Percentiles rank a stretch among this genome's conserved stretches.
Conservation (phyloP, 1,140 invertebrate genomes). For the Cotesia glomerata region DNA sequence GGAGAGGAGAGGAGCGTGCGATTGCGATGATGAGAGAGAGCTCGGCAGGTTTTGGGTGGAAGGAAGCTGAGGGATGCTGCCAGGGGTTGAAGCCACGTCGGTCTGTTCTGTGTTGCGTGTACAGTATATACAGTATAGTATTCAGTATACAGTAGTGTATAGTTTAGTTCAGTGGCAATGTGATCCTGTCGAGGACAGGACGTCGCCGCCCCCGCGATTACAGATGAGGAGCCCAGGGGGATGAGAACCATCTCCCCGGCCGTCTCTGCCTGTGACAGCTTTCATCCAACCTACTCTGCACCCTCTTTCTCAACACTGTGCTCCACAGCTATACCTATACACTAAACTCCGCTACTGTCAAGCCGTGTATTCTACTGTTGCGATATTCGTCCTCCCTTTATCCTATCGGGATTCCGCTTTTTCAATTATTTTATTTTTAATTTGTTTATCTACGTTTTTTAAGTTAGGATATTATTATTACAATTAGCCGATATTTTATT, state of each 20-base stretch:
- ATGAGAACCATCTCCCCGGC: conserved; percentile 55
- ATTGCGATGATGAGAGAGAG: conserved; percentile 4
- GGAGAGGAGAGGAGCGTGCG: conserved; percentile 28
- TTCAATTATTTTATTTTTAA: no score
- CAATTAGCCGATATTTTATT: no score
- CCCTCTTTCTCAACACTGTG: conserved; percentile 3
- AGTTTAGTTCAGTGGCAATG: conserved; percentile 55
- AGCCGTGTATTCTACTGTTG: not conserved
- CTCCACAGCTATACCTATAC: conserved; percentile 19
- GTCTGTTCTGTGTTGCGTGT: conserved; percentile 41
- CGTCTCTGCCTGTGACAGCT: conserved; percentile 62
- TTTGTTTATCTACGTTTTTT: no score
- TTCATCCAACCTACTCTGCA: conserved; percentile 40
- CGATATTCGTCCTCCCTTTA: conserved; percentile 8
- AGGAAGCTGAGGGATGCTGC: conserved; percentile 10
- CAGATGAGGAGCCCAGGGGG: conserved; percentile 54
- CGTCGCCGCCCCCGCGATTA: conserved; percentile 64
- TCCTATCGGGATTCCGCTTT: not conserved
- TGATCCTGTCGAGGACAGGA: conserved; percentile 64
- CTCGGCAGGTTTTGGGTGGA: conserved; percentile 16
- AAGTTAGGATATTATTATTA: no score
- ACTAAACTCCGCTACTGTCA: conserved; percentile 20
- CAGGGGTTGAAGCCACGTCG: conserved; percentile 3
- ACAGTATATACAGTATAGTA: no score
- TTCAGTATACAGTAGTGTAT: conserved; percentile 31